phyloP scores from a whole-genome alignment of 2,113 vertebrate species.

The Helogale parvula region DNA sequence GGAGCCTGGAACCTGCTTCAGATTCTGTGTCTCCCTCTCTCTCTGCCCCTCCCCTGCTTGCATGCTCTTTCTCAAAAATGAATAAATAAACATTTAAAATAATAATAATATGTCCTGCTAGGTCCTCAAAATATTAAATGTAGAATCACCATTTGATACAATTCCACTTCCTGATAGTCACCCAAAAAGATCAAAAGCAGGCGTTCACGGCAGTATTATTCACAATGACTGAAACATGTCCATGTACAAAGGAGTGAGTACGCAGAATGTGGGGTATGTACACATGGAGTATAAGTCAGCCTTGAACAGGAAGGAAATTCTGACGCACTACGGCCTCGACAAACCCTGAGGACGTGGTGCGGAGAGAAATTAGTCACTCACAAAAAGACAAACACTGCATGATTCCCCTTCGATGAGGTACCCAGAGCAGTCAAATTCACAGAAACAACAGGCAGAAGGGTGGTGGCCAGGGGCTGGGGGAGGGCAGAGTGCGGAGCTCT shows the following conservation, averaged over 20 bases:
- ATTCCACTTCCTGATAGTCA: neutral
- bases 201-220: neutral
- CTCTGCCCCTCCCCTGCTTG: no score
- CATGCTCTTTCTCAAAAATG: no score
- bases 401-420: neutral
- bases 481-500: neutral
- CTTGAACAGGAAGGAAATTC: neutral
- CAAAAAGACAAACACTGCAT: neutral
- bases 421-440: neutral
- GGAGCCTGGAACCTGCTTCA: no score
- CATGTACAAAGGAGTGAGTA: neutral
- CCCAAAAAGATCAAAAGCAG: neutral
- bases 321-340: no score
- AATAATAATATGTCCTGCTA: neutral
- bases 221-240: neutral
- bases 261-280: neutral
- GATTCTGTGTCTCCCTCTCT: no score
- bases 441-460: neutral
- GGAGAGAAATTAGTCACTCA: neutral
- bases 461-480: neutral
- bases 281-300: neutral
- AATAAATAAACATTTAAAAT: no score
- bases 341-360: neutral
- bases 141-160: neutral
- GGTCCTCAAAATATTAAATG: neutral